Conservation (phyloP, 2,888 invertebrate species). For the Cepaea hortensis region DNA sequence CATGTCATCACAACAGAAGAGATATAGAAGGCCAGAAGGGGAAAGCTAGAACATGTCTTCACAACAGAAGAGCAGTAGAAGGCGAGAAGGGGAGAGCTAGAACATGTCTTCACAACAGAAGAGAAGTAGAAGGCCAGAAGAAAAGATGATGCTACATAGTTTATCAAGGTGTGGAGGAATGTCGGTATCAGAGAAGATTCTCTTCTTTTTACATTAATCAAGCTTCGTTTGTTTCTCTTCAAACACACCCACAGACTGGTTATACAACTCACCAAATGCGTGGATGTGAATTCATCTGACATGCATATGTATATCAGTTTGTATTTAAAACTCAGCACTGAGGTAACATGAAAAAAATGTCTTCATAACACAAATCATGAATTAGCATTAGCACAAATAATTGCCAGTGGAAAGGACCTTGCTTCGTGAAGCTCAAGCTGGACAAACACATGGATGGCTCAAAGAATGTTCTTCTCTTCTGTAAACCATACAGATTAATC, state of each 20-base stretch:
- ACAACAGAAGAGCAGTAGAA: too few species aligned
- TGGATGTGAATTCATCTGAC: neutral
- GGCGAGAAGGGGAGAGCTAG: too few species aligned
- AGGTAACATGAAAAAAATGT: neutral
- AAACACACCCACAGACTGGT: neutral
- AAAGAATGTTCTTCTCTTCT: conserved; percentile 23
- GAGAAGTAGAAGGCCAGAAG: too few species aligned
- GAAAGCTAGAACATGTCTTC: too few species aligned
- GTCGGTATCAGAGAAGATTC: too few species aligned
- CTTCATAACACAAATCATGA: neutral
- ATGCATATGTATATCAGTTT: neutral
- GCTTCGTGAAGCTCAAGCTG: conserved; percentile 3
- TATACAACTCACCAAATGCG: neutral
- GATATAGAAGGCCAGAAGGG: too few species aligned
- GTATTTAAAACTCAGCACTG: neutral
- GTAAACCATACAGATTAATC: conserved; percentile 22
- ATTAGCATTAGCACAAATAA: neutral
- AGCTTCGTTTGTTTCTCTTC: neutral
- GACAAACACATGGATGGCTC: conserved; percentile 1
- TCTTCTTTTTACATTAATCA: too few species aligned
- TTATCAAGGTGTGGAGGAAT: too few species aligned
- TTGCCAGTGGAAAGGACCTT: neutral
- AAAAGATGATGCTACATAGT: too few species aligned
- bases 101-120: too few species aligned
- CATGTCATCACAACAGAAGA: too few species aligned